Evolutionary conservation across 2,888 invertebrate genomes (phyloP).

Genomic region (Drosophila paranaensis): DNA sequence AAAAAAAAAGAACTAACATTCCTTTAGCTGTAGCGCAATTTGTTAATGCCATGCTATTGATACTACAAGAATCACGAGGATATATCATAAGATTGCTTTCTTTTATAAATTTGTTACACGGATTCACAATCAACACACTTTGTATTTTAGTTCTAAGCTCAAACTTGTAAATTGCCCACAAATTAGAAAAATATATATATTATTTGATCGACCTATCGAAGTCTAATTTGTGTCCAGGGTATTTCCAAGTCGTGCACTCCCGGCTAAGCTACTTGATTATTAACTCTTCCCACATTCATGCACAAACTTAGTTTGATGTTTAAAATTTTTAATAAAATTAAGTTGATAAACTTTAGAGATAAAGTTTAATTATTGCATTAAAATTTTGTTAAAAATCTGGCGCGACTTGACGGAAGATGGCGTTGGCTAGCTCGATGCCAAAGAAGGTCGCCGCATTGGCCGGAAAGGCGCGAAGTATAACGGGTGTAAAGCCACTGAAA

Average conservation of each 20-base stretch:
- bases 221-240: background rate
- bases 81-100: slow-evolving; percentile 24
- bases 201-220: slow-evolving; percentile 14
- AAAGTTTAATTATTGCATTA: background rate
- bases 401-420: slow-evolving; percentile 86
- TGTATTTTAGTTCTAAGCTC: slow-evolving; percentile 49
- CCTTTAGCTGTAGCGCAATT: slow-evolving; percentile 15
- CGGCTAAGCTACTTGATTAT: background rate
- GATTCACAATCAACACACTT: slow-evolving; percentile 33
- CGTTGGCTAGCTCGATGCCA: slow-evolving; percentile 93
- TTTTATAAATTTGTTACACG: slow-evolving; percentile 55
- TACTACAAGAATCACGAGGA: slow-evolving; percentile 15
- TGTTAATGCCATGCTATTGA: slow-evolving; percentile 25
- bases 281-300: background rate
- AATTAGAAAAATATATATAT: slow-evolving; percentile 3
- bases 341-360: background rate
- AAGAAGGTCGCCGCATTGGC: slow-evolving; percentile 99
- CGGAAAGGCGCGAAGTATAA: slow-evolving; percentile 98
- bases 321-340: background rate
- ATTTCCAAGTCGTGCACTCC: background rate
- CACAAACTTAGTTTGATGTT: background rate
- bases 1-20: background rate
- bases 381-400: slow-evolving; percentile 35
- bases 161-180: slow-evolving; percentile 29
- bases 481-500: slow-evolving; percentile 92